Evolutionary conservation across 2,888 invertebrate genomes (phyloP).

Genomic region (Oegoconia quadripuncta): DNA sequence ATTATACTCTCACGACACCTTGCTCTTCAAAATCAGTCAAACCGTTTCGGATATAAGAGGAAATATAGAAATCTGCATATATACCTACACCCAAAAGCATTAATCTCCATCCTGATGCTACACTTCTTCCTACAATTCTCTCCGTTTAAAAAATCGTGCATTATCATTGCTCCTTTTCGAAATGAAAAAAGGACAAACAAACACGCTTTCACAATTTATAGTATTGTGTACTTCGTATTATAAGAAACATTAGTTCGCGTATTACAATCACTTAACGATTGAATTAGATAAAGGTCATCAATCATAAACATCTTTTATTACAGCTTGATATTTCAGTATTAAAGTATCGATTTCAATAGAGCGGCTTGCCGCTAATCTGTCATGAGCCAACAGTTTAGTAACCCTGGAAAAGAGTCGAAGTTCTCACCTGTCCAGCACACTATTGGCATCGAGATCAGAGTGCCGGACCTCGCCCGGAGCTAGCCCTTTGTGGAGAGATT

Average conservation of each 20-base stretch:
- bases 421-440: conserved; percentile 57
- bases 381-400: conserved; percentile 3
- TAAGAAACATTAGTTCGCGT: conserved; percentile 54
- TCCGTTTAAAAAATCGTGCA: too few relatives aligned
- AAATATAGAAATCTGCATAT: too few relatives aligned
- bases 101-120: too few relatives aligned
- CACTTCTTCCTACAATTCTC: too few relatives aligned
- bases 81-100: too few relatives aligned
- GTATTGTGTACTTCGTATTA: conserved; percentile 30
- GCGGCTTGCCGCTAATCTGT: conserved; percentile 12
- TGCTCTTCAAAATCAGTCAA: too few relatives aligned
- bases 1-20: too few relatives aligned
- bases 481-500: conserved; percentile 68
- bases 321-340: conserved; percentile 35
- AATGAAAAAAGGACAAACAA: too few relatives aligned
- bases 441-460: conserved; percentile 50
- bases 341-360: conserved; percentile 19
- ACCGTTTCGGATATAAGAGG: too few relatives aligned
- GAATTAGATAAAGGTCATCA: conserved; percentile 61
- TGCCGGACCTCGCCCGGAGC: conserved; percentile 60
- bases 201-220: conserved; percentile 27
- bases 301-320: conserved; percentile 47
- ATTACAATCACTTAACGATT: conserved; percentile 44
- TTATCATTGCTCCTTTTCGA: too few relatives aligned
- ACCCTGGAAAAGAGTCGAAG: conserved; percentile 48